Evolutionary conservation across 2,113 vertebrate species (phyloP).

Genomic region (Mobula birostris): DNA sequence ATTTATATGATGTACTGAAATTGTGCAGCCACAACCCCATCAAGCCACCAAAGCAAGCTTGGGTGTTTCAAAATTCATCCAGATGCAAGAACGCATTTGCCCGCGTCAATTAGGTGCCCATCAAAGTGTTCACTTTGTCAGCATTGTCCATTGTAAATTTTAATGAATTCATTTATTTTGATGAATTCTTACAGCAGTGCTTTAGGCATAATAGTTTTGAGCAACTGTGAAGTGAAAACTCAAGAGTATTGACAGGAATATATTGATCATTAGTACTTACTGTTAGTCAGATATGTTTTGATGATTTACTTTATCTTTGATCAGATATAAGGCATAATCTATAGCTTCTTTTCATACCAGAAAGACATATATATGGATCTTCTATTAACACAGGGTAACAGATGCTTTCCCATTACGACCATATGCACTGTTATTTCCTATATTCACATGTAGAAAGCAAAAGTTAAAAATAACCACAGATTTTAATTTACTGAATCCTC

Average conservation of each 20-base stretch:
- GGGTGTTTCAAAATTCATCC: constrained; percentile 22
- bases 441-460: not conserved
- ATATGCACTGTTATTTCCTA: not conserved
- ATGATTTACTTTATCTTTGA: not conserved
- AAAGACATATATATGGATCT: not conserved
- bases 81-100: constrained; percentile 9
- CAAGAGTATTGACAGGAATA: not conserved
- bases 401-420: not conserved
- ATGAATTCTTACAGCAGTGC: not conserved
- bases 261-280: not conserved
- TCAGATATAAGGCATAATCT: not conserved
- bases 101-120: not conserved
- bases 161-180: not conserved
- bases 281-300: not conserved
- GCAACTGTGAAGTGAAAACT: not conserved
- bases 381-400: not conserved
- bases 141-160: not conserved
- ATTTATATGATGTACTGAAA: constrained; percentile 9
- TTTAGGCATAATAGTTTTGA: not conserved
- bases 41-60: not conserved
- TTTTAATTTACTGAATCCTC: constrained; percentile 7
- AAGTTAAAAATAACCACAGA: constrained; percentile 7
- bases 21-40: not conserved
- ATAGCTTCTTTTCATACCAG: not conserved
- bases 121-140: not conserved